Base-by-base conservation (phyloP, 2,113 vertebrate species). In the Sphaerodactylus townsendi region DNA sequence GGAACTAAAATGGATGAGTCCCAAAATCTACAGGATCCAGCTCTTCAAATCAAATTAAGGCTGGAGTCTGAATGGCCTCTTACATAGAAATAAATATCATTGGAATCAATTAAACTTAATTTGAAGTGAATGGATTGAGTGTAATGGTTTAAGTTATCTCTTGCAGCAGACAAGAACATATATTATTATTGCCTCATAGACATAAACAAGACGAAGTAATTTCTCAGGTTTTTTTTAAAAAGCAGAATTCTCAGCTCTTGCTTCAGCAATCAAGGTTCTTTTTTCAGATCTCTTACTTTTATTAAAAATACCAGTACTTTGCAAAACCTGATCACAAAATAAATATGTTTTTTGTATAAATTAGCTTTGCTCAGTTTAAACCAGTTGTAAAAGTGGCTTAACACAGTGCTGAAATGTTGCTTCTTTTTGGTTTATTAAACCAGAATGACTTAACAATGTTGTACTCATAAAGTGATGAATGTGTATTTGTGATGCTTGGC, bases 221-320 rank as follows among this genome's bases (percentile, higher is more conserved):
- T 50, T 53, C 17, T 53, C 50, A 53, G 17, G 3, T 13, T 15
- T 53, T 53, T 53, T 53, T 13, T 13, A 53, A 35, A 69, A 56
- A 35, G 11, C 33, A 53, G 5, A 14, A 6, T 44, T 46, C 71
- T 46, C 28, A 56, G 53, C 44, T 79, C 17, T 70, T 37, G 62
- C 13, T 62, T 59, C 28, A 28, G 30, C 5, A 78, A 17, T 19
- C 41, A 23, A 78, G 39, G 25, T 23, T 11, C 59, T n/a, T 19
- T 37, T 78, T 86, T 92, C 90, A 84, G 86, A 68, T 77, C 25
- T 83, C 13, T 65, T 37, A 37, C 68, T 56, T 10, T 71, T 71
- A 76, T 64, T 44, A 71, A 23, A 53, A 64, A 68, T 15, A 0
- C 53, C 13, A 56, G 53, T 77, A 2, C 76, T 69, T 73, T 86